These are phyloP conservation scores for Thermophis baileyi DNA, from an alignment of 2,113 vertebrate species.

Conservation along the genomic window DNA sequence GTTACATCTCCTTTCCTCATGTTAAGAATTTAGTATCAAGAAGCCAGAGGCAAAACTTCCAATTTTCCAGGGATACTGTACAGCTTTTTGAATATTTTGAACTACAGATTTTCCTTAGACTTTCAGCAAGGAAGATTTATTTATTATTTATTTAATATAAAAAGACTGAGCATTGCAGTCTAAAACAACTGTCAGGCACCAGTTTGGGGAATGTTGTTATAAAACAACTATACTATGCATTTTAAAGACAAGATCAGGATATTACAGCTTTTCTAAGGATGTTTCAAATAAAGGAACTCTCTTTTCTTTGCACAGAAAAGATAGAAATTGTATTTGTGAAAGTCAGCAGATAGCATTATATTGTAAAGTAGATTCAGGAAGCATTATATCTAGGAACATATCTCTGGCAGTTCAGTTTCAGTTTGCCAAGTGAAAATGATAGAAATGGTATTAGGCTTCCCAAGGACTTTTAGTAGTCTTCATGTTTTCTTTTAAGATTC, in stretches of 20 bases:
- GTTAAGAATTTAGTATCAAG: background rate
- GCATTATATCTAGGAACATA: slow-evolving; percentile 7
- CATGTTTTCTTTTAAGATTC: slow-evolving; percentile 15
- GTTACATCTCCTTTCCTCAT: background rate
- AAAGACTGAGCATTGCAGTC: background rate
- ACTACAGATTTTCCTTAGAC: background rate
- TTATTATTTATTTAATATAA: background rate
- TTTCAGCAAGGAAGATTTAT: background rate
- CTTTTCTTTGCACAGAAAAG: background rate
- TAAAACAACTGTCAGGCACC: background rate
- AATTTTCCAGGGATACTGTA: background rate
- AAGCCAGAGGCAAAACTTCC: background rate
- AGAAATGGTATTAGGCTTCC: slow-evolving; percentile 9
- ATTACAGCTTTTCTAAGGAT: background rate
- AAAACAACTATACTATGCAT: background rate
- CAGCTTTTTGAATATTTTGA: background rate
- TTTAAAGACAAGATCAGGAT: background rate
- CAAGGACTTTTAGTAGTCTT: background rate
- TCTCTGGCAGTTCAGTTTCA: slow-evolving; percentile 19
- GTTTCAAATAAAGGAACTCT: background rate
- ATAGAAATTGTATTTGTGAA: background rate
- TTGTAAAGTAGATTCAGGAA: slow-evolving; percentile 5
- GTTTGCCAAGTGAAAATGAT: slow-evolving; percentile 6
- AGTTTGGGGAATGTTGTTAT: background rate
- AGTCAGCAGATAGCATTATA: background rate